These are phyloP conservation scores for Oscheius myriophilus DNA, from an alignment of 2,888 invertebrate species.

Conservation along the genomic window DNA sequence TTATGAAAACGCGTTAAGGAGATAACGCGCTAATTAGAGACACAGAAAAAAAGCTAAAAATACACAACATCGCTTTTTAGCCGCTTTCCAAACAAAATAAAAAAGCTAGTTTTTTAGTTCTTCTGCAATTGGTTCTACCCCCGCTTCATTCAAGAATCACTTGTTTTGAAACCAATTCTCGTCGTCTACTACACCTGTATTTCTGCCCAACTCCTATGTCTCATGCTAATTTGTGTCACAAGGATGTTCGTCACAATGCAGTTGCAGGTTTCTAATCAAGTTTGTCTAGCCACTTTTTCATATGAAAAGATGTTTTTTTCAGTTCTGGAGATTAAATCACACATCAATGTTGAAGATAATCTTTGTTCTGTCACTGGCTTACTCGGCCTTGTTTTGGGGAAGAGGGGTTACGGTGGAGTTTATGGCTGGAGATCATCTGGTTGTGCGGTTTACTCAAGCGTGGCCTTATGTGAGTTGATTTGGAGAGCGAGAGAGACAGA, in stretches of 20 bases:
- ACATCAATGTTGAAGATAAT: neutral
- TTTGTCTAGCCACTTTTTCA: neutral
- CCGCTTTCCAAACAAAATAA: no score
- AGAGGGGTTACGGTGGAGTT: constrained; percentile 5
- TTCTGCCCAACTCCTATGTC: neutral
- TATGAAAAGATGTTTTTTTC: neutral
- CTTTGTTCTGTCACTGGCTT: neutral
- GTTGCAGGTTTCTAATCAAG: neutral
- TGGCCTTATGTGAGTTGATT: constrained; percentile 13
- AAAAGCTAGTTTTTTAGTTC: no score
- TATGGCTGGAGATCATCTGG: constrained; percentile 10
- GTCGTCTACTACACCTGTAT: neutral
- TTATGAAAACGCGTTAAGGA: no score
- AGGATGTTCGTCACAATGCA: neutral
- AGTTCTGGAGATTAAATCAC: constrained; percentile 9
- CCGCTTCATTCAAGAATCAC: neutral
- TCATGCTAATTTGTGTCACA: constrained; percentile 14
- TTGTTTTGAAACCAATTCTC: constrained; percentile 5
- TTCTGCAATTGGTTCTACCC: constrained; percentile 17
- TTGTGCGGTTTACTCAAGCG: constrained; percentile 1
- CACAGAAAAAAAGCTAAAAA: no score
- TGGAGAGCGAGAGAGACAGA: no score
- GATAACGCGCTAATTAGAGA: no score
- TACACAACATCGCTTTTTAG: no score
- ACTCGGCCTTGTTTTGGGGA: constrained; percentile 2